Evolutionary conservation across 2,888 invertebrate genomes (phyloP), one percentile per base, ranked within the genome.

Genomic region (Protodeltote pygarga): DNA sequence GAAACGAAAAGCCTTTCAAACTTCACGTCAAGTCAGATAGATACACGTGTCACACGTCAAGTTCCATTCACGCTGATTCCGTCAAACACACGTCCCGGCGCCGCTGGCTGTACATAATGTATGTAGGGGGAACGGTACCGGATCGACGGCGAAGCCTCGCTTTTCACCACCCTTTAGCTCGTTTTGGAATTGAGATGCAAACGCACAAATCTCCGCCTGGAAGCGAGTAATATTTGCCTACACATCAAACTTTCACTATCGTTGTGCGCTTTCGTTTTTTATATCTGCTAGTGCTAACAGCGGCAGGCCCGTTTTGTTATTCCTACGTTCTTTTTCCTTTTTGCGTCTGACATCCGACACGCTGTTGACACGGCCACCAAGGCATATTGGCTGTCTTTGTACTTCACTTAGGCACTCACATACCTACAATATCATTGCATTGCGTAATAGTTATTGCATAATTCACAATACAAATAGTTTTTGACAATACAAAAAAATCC

Each of bases 161-260:
- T 57, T 72, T 77, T 76, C 76, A 68, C 73, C 75, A 78, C 79
- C 79, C 76, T 81, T 81, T 84, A 84, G 74, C 75, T 78, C 84
- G 78, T 87, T 87, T 85, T 67, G 81, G 77, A 83, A 80, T 75
- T 70, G 84, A 80, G 85, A 80, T 70, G 73, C 72, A 73, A 81
- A 86, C 86, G 87, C 87, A 88, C 89, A 89, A 90, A 90, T 89
- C 91, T 89, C 87, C 79, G 85, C 81, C 79, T 86, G 81, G 79
- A 79, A 87, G 77, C 87, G 85, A 79, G 87, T 82, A 84, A 89
- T 90, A 91, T 91, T 91, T 91, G 89, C 91, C 88, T 89, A 90
- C 91, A 92, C 90, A 91, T 91, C 89, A 90, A 92, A 92, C 91
- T 92, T 91, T 92, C 91, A 92, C 91, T 91, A 89, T 89, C 91